Evolutionary conservation across 1,140 invertebrate species (phyloP), one percentile per base, ranked within the genome.

Genomic region (Plectrocnemia conspersa): DNA sequence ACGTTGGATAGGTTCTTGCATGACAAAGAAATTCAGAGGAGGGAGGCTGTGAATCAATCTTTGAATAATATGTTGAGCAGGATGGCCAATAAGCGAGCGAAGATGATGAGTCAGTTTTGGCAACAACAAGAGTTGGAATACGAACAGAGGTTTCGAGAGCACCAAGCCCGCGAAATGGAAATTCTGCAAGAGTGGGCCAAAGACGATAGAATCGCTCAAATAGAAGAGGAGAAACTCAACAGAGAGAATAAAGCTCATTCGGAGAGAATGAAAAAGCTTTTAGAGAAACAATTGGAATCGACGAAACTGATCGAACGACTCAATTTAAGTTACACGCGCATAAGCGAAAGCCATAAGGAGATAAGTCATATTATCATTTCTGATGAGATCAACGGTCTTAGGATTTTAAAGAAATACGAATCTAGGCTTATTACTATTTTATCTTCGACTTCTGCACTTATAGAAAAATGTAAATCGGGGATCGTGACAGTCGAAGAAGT

Each of bases 401-500:
- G 62, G 33, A 59, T 69, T 6, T 63, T 60, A 56, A 62, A 69
- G n/a, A 73, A 71, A 54, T 70, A 68, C 61, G 59, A 66, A 38
- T 42, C 55, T 22, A 49, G 57, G 29, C 63, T 74, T 21, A 65
- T 68, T 36, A 62, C 60, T 36, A 62, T 72, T n/a, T 61, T 72
- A 18, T 54, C 47, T 23, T 72, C 69, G 50, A 77, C 81, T 48
- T 74, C 75, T 42, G 36, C 62, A 15, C 69, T 83, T 33, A 72
- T 77, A 58, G 72, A 78, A 40, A 74, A 73, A 56, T 76, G 76
- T 64, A 76, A 74, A 64, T 66, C 56, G 49, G 69, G 64, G 59
- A 70, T 68, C 60, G 63, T 75, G 18, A 65, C 63, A 44, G 75
- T 79, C 24, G 72, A 75, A 55, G 79, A 80, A 71, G 72, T 72